A percentile compares a stretch with the other conserved stretches of the same genome.
Evolutionary conservation across 1,140 invertebrate species (phyloP).

Genomic region (Drosophila bocqueti): DNA sequence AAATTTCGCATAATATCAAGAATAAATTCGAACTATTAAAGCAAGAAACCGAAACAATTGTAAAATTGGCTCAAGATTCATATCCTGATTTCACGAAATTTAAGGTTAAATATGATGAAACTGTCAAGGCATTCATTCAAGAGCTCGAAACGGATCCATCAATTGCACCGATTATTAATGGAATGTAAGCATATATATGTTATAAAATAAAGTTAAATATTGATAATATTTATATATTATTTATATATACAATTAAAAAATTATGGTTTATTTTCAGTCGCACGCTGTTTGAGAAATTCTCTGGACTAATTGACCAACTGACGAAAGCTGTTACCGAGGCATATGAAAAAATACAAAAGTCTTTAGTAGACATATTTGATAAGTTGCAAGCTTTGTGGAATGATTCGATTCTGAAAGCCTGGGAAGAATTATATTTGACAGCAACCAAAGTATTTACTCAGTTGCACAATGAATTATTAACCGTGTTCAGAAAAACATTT

Average conservation of each 20-base stretch:
- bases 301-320: constrained; percentile 85
- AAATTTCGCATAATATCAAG: constrained; percentile 84
- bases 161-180: constrained; percentile 88
- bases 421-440: constrained; percentile 58
- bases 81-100: constrained; percentile 88
- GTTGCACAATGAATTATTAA: constrained; percentile 50
- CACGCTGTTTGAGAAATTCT: constrained; percentile 73
- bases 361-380: constrained; percentile 69
- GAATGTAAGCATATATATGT: constrained; percentile 81
- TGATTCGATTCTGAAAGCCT: constrained; percentile 84
- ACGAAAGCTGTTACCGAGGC: constrained; percentile 85
- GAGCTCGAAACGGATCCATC: constrained; percentile 89
- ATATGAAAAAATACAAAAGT: constrained; percentile 85
- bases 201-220: neutral
- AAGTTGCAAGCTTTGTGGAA: constrained; percentile 87
- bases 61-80: constrained; percentile 86
- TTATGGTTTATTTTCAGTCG: constrained; percentile 42
- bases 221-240: neutral
- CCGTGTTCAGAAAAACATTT: constrained; percentile 43
- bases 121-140: constrained; percentile 87
- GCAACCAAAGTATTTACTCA: constrained; percentile 50
- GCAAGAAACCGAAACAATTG: constrained; percentile 80
- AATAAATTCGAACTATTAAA: constrained; percentile 79
- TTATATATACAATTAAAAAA: neutral
- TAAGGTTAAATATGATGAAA: constrained; percentile 86